Base-by-base conservation (phyloP, 1,140 invertebrate genomes). In the Bombus consobrinus region DNA sequence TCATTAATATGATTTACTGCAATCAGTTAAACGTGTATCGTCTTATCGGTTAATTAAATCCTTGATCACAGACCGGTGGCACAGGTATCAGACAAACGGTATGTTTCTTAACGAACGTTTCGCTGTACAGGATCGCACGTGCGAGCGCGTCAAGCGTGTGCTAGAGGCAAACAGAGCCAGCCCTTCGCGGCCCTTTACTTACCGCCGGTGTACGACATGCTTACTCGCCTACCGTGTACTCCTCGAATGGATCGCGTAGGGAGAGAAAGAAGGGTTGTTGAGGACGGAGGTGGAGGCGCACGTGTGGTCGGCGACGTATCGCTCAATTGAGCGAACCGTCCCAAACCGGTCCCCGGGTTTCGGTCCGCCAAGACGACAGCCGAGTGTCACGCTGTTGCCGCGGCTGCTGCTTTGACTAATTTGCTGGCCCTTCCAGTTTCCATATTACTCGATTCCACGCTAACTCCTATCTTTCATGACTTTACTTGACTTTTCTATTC, bases 281-380 rank as follows among this genome's bases (percentile, higher is more conserved):
- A 57, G 43, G 74, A 62, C 32, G 59, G 43, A 78, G 86, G 64
- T 85, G 90, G 85, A 87, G 86, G 78, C 87, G 86, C 91, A 92
- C 89, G 93, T 94, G 92, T 94, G 93, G 93, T 92, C 94, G 89
- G 80, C 91, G 87, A 80, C 83, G 89, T 93, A 94, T 94, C 93
- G 93, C 92, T 94, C 93, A 94, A 94, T 94, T 94, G 93, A 94
- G 89, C 89, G 89, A 92, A 90, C 91, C 89, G 79, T 90, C 89
- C 86, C 78, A 93, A 94, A 92, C 93, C 92, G 93, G 92, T 93
- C 93, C 89, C 76, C 66, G 68, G 41, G 72, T 85, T 88, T 89
- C 87, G 81, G 75, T 78, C 91, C 86, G 73, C 80, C 88, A 86
- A 81, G 88, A 92, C 90, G 91, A 86, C 91, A 90, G 87, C 87